These are phyloP conservation scores for Tragelaphus imberbis DNA, from an alignment of 2,113 vertebrate species.

Conservation along the genomic window DNA sequence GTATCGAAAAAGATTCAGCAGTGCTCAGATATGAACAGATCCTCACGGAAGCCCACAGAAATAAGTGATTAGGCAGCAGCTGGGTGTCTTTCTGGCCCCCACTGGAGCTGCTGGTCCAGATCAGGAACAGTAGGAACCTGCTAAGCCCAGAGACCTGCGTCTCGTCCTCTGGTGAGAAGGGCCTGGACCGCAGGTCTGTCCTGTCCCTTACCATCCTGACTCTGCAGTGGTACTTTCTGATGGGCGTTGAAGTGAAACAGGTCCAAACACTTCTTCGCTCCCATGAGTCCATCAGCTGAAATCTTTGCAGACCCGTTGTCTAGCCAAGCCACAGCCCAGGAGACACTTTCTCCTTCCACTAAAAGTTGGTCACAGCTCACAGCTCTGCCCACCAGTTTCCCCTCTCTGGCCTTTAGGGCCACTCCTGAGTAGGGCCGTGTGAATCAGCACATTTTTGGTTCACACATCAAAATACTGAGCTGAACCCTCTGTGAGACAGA, in stretches of 20 bases:
- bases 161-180: background rate
- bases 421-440: background rate
- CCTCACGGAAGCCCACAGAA: background rate
- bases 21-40: background rate
- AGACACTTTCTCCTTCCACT: background rate
- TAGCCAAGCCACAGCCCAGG: background rate
- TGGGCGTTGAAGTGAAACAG: too few species aligned
- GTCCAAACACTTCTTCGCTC: background rate
- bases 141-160: background rate
- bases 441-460: background rate
- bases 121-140: background rate
- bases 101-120: background rate
- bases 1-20: background rate
- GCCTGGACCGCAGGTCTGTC: background rate
- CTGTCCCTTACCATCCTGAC: background rate
- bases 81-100: background rate
- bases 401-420: background rate
- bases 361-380: background rate
- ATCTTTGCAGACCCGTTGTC: background rate
- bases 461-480: background rate
- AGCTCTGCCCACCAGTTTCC: background rate
- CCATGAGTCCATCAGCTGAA: background rate
- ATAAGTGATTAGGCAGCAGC: background rate
- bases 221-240: background rate
- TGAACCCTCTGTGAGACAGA: background rate